Base-by-base conservation (phyloP, 1,140 invertebrate species). In the Zaprionus ghesquierei region DNA sequence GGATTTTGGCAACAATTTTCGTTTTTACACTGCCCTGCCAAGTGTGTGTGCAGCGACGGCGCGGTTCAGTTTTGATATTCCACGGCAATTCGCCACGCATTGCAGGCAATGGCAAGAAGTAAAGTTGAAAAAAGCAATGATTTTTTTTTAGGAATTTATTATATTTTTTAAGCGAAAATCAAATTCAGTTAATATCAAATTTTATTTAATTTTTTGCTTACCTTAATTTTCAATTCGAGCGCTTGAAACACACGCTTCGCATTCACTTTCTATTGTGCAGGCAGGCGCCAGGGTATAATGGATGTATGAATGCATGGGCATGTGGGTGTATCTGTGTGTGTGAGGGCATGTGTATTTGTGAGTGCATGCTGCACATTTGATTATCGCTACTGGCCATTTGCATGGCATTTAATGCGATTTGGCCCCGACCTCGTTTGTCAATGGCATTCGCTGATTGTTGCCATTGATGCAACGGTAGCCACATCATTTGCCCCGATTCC, bases 401-500 rank as follows among this genome's bases (percentile, higher is more conserved):
- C 12, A 64, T 60, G 54, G 62, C 44, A 46, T 59, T 65, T 81
- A 87, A 86, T 87, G 82, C 70, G 71, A 82, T 86, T 86, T 86
- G 58, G 71, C 41, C 51, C 44, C 74, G 63, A 70, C 49, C 65
- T 70, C 71, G 59, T 62, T 68, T 63, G 53, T 69, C 74, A 70
- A 72, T 76, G 63, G 73, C 44, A 55, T 62, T 69, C 71, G 59
- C 66, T 82, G 79, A 79, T 82, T 82, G 80, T 79, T 82, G 81
- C 66, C 78, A 50, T 44, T 65, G 79, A 72, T 73, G 80, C 69
- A 69, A 61, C 25, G 56, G 70, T 53, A 61, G 69, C 73, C 81
- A 84, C 81, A 87, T 86, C 78, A 82, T 86, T 85, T 77, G 77
- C 63, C 80, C 63, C 80, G 46, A 53, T 69, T 69, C 55, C 59